Evolutionary conservation across 2,113 vertebrate genomes (phyloP), one percentile per base, ranked within the genome.

Genomic region (Mus spicilegus): DNA sequence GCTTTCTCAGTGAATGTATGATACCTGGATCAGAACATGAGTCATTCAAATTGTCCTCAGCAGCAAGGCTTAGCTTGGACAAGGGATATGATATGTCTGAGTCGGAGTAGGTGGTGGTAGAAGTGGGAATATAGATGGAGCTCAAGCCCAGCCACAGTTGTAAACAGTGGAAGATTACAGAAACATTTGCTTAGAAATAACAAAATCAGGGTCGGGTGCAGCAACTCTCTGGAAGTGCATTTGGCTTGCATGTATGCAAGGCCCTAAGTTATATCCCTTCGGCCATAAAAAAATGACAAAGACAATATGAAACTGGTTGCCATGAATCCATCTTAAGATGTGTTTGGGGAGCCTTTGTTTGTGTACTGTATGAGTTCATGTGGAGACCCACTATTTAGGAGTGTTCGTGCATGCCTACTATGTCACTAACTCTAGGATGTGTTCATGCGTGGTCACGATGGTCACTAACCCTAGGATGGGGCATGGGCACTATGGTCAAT

Each of bases 361-460:
- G 30, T 65, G 3, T 58, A 46, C 9, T 7, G 22, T 0, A 1
- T 7, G 39, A 70, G 17, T 7, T n/a, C 1, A 22, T 49, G 20
- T 24, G 36, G 61, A 92, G 14, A 46, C 16, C 36, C 8, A 8
- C 5, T 17, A 42, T 81, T 30, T 20, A 26, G 11, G 70, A 46
- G 0, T 75, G 19, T 54, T 24, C 20, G 0, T 28, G 30, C 8
- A 10, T 9, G n/a, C 7, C 11, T 5, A 2, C 24, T 0, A 6
- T 11, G 16, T 69, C 65, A 69, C 65, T 33, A 69, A 9, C 14
- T 26, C n/a, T 26, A 33, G 24, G 54, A 49, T 3, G 0, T 76
- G 28, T 42, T 26, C 17, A 0, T 75, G 19, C 19, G 11, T 39
- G 72, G 72, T 10, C 20, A 22, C 20, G 11, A 10, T 14, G 14